Percentiles rank a stretch among this genome's conserved stretches.
Evolutionary conservation across 92 coral and sea anemone genomes (phyloP).

Genomic region (Bergia sp.): DNA sequence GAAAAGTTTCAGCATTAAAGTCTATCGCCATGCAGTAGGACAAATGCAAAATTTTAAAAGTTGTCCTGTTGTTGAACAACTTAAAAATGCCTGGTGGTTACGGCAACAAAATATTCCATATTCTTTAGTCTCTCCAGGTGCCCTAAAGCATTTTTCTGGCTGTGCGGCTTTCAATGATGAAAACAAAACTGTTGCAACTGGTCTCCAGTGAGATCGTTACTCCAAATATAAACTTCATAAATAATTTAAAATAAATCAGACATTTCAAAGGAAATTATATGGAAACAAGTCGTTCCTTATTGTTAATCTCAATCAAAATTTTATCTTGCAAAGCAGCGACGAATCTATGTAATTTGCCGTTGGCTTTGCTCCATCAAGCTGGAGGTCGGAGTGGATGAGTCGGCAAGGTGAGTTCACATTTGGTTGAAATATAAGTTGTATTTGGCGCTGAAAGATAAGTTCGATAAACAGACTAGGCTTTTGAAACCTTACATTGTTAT

Average conservation of each 20-base stretch:
- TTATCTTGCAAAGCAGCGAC: not conserved
- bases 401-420: constrained; percentile 8
- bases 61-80: not conserved
- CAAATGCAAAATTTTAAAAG: not conserved
- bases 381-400: not conserved
- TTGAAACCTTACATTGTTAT: not conserved
- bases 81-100: not conserved
- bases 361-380: not conserved
- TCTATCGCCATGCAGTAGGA: too few relatives aligned
- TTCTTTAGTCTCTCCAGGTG: not conserved
- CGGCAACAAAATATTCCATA: not conserved
- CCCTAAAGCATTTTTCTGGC: not conserved
- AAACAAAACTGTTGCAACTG: constrained; percentile 16
- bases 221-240: constrained; percentile 31
- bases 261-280: constrained; percentile 32
- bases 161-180: constrained; percentile 32
- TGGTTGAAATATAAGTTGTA: not conserved
- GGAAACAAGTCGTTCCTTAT: constrained; percentile 9
- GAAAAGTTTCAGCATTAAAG: not conserved
- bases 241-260: constrained; percentile 4
- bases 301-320: not conserved
- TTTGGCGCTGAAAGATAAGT: not conserved
- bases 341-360: not conserved
- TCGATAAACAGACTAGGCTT: not conserved
- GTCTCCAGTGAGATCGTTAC: constrained; percentile 26